Conservation (phyloP, 1,140 invertebrate species). For the Penaeus chinensis region DNA sequence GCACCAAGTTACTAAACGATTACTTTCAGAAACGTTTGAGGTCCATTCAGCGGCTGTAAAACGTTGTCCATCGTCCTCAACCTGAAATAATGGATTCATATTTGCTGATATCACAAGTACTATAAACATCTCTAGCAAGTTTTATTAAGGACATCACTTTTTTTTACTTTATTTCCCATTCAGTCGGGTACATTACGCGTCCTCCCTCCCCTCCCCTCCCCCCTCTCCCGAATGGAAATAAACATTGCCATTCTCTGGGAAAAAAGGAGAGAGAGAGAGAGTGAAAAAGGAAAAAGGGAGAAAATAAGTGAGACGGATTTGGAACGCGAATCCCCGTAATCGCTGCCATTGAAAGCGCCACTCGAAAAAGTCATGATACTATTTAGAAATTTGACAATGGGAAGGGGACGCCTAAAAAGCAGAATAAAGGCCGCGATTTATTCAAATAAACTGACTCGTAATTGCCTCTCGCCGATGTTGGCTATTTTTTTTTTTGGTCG, state of each 20-base stretch:
- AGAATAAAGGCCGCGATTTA: conserved; percentile 39
- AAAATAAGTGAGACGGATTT: not conserved
- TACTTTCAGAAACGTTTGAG: no score
- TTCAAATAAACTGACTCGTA: conserved; percentile 49
- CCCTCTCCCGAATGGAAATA: not conserved
- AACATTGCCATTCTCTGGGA: not conserved
- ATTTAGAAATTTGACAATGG: conserved; percentile 56
- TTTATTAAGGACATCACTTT: not conserved
- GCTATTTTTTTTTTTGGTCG: no score
- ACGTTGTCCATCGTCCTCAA: no score
- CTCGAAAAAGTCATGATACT: conserved; percentile 61
- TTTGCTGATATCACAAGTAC: no score
- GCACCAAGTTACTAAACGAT: no score
- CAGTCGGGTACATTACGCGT: not conserved
- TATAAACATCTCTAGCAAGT: no score
- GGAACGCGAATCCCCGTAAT: conserved; percentile 47
- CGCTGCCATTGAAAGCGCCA: conserved; percentile 48
- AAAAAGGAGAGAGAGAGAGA: not conserved
- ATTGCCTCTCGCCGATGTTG: not conserved
- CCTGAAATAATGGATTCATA: no score
- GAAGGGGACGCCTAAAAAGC: conserved; percentile 47
- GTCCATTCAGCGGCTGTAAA: no score
- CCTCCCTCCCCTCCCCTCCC: not conserved
- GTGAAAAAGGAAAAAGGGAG: not conserved
- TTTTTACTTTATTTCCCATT: not conserved